Evolutionary conservation across 2,797 vertebrate species (phyloP).

Genomic region (Lemur catta): DNA sequence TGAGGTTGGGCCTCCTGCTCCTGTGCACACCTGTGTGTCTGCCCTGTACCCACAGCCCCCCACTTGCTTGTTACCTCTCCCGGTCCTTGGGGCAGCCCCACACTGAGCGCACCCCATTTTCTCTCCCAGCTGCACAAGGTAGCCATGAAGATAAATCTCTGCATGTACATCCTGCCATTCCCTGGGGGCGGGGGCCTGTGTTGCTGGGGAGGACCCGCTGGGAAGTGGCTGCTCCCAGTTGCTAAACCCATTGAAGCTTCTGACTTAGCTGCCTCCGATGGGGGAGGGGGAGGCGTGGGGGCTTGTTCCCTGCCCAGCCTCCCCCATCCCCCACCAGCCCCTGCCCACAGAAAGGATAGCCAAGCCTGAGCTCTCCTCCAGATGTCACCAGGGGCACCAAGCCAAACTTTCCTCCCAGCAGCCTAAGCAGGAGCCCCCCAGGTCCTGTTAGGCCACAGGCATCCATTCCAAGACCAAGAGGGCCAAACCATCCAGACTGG

Average conservation of each 20-base stretch:
- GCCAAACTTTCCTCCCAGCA: neutral
- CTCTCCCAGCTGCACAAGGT: rapidly evolving
- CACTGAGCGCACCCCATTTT: rapidly evolving
- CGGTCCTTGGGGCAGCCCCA: rapidly evolving
- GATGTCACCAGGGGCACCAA: neutral
- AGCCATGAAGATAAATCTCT: neutral
- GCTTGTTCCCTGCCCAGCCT: neutral
- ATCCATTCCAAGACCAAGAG: neutral
- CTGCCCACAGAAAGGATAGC: rapidly evolving
- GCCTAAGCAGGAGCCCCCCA: rapidly evolving
- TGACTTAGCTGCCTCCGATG: rapidly evolving
- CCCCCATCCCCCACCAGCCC: neutral
- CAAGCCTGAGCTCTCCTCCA: neutral
- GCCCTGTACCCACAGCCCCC: rapidly evolving
- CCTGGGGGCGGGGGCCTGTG: neutral
- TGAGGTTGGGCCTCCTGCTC: neutral
- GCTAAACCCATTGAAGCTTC: rapidly evolving
- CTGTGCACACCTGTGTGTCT: neutral
- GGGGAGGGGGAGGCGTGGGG: too few species aligned
- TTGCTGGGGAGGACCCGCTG: neutral
- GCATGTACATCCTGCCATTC: too few species aligned
- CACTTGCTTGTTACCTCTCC: rapidly evolving
- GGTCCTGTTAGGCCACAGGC: neutral
- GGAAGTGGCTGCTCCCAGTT: too few species aligned
- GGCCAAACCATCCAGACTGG: neutral